Evolutionary conservation across 2,113 vertebrate genomes (phyloP).

Genomic region (Semicossyphus pulcher): DNA sequence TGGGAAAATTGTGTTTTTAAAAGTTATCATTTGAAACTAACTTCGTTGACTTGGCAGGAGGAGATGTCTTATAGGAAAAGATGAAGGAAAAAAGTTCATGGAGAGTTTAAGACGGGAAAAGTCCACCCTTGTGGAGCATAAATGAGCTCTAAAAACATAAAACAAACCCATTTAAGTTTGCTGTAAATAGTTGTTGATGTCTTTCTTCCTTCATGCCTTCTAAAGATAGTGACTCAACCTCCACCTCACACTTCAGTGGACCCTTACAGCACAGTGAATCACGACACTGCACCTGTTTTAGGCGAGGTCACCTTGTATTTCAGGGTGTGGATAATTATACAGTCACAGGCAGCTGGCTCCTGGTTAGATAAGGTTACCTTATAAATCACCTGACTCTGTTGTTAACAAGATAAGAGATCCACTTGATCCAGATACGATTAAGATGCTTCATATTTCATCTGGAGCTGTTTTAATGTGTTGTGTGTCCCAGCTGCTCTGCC

Average conservation of each 20-base stretch:
- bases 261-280: too few relatives aligned
- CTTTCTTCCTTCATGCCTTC: not conserved
- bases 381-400: slow-evolving; percentile 45
- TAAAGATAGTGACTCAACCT: slow-evolving; percentile 9
- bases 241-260: slow-evolving; percentile 48
- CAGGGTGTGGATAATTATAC: slow-evolving; percentile 42
- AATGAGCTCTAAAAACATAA: not conserved
- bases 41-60: not conserved
- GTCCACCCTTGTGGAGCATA: too few relatives aligned
- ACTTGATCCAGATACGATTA: slow-evolving; percentile 47
- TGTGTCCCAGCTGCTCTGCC: slow-evolving; percentile 25
- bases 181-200: slow-evolving; percentile 6
- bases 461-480: slow-evolving; percentile 4
- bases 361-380: slow-evolving; percentile 43
- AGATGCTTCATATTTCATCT: slow-evolving; percentile 57
- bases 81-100: not conserved
- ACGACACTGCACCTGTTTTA: slow-evolving; percentile 12
- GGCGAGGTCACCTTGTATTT: slow-evolving; percentile 64
- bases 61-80: not conserved
- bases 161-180: not conserved
- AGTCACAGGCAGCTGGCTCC: slow-evolving; percentile 16
- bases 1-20: not conserved
- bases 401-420: slow-evolving; percentile 57
- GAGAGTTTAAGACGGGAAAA: not conserved
- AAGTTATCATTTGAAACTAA: not conserved